Conservation (phyloP, 2,797 vertebrate genomes). For the Sternarchorhynchus goeldii region DNA sequence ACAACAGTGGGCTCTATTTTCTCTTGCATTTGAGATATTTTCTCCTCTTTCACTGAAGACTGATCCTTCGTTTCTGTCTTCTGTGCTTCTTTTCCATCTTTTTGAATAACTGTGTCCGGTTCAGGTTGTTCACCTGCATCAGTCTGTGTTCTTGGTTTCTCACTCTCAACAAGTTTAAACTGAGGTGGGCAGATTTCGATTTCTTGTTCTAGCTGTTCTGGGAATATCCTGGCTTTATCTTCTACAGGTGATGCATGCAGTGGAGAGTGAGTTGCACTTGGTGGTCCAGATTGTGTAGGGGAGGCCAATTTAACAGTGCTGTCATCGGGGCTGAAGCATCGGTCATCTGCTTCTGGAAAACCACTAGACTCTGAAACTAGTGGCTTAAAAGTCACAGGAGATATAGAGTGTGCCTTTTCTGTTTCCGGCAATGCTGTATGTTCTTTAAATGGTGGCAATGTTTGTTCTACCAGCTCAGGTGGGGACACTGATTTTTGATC, state of each 20-base stretch:
- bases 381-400: conserved; percentile 51
- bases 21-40: conserved; percentile 55
- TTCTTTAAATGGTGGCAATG: conserved; percentile 60
- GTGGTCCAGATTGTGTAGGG: conserved; percentile 88
- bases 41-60: conserved; percentile 45
- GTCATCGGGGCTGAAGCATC: conserved; percentile 93
- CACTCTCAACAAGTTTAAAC: conserved; percentile 52
- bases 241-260: conserved; percentile 90
- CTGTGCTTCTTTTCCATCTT: conserved; percentile 55
- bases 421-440: conserved; percentile 59
- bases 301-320: conserved; percentile 97
- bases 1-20: conserved; percentile 44
- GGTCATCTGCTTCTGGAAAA: conserved; percentile 85
- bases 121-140: conserved; percentile 47
- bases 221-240: conserved; percentile 77
- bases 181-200: conserved; percentile 51
- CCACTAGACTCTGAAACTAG: conserved; percentile 72
- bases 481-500: conserved; percentile 63
- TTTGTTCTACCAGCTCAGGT: conserved; percentile 64
- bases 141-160: conserved; percentile 52
- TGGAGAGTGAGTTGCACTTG: conserved; percentile 89
- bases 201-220: conserved; percentile 58
- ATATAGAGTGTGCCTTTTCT: conserved; percentile 55
- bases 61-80: conserved; percentile 59
- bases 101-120: conserved; percentile 54